Base-by-base conservation (phyloP, 1,140 invertebrate species). In the Aphelinus certus region DNA sequence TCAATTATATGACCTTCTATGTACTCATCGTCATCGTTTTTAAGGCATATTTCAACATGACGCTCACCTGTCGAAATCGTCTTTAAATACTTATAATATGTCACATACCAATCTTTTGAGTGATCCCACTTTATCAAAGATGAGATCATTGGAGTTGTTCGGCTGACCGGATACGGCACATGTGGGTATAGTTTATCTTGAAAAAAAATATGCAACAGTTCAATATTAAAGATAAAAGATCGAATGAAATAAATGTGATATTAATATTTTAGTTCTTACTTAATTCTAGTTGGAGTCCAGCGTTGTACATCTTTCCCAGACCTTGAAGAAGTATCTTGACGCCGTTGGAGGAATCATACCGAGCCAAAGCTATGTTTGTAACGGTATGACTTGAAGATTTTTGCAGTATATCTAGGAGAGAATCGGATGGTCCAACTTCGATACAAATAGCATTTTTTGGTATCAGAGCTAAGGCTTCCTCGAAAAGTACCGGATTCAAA, bases 71-170 rank as follows among this genome's bases (percentile, higher is more conserved):
- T 91, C 73, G 89, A 90, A 75, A 91, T 89, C 81, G 91, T 92
- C 72, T 91, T 89, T 82, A 91, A 90, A 56, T 89, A 87, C 46
- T 87, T 88, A 76, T 90, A 92, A 3, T 89, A 88, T 2, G 90
- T 91, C 2, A 92, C 91, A 72, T 89, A 92, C 91, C 91, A 94
- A 77, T 93, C 91, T 77, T 95, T 92, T 6, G 91, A 91, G 84
- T 99, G 97, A 82, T 98, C 95, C 97, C 97, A 99, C 76, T 92
- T 91, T 1, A 95, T 88, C 0, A 92, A 81, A 9, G 93, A 90
- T 2, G 91, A 90, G 42, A 95, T 88, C 88, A 93, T 92, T 2
- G 93, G 91, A 0, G 94, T 95, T 7, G 91, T 91, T 51, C 90
- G 85, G 7, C 93, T 90, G 1, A 95, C 94, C 4, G 94, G 94